Evolutionary conservation across 2,888 invertebrate genomes (phyloP).

Genomic region (Myopa testacea): DNA sequence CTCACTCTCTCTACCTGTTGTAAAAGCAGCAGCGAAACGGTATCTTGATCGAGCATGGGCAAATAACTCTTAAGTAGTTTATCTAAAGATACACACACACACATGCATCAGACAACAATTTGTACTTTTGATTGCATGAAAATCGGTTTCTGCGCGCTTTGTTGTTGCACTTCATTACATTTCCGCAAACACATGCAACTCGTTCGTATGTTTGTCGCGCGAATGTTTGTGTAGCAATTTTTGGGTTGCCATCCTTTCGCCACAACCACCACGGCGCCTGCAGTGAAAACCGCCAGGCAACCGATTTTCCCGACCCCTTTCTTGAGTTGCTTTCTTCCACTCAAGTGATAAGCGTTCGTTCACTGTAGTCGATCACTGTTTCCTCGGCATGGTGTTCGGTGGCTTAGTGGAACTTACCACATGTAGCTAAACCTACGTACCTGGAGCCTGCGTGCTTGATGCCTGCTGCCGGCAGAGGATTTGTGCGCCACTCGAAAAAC

Average conservation of each 20-base stretch:
- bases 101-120: constrained; percentile 28
- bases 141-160: constrained; percentile 27
- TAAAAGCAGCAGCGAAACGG: not conserved
- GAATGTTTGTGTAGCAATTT: not conserved
- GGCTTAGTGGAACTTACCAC: too few species aligned
- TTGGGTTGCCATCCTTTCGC: not conserved
- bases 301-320: not conserved
- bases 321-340: too few species aligned
- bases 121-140: constrained; percentile 26
- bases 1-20: constrained; percentile 24
- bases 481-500: constrained; percentile 48
- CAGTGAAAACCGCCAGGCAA: not conserved
- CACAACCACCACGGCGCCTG: not conserved
- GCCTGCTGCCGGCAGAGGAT: too few species aligned
- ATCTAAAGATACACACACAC: not conserved
- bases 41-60: constrained; percentile 32
- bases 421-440: not conserved
- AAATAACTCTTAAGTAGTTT: constrained; percentile 8
- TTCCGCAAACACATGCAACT: constrained; percentile 21
- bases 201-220: constrained; percentile 8
- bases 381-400: too few species aligned
- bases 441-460: not conserved
- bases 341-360: too few species aligned
- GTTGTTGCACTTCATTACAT: constrained; percentile 30
- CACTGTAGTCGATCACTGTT: too few species aligned